Percentiles rank a stretch among this genome's conserved stretches.
These are phyloP conservation scores for Donacobius atricapilla DNA, from an alignment of 2,113 vertebrate genomes.

Conservation along the genomic window DNA sequence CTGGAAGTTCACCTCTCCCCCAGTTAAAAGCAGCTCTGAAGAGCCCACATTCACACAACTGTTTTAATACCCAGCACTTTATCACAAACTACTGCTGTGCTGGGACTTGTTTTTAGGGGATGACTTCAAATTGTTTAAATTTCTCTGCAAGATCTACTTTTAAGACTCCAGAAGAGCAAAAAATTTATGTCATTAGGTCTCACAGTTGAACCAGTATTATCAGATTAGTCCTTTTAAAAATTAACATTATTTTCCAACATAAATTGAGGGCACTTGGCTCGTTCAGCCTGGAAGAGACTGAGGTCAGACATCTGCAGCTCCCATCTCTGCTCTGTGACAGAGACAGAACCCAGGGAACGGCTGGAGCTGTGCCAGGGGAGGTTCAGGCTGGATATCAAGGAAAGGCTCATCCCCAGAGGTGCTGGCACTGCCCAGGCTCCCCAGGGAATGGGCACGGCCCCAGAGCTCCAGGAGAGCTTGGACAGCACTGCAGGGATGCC, in stretches of 20 bases:
- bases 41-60: background rate
- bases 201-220: background rate
- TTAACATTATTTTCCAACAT: background rate
- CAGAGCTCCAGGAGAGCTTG: background rate
- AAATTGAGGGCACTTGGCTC: background rate
- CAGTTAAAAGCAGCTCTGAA: background rate
- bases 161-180: background rate
- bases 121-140: background rate
- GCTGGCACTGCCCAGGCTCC: background rate
- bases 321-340: background rate
- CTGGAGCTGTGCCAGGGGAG: background rate
- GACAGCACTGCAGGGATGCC: background rate
- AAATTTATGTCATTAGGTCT: background rate
- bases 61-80: background rate
- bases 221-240: background rate
- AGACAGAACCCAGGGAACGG: background rate
- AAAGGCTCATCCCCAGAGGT: background rate
- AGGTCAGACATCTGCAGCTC: background rate
- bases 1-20: background rate
- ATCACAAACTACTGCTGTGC: background rate
- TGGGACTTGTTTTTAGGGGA: background rate
- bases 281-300: background rate
- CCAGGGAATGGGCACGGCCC: background rate
- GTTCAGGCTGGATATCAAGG: rapidly evolving
- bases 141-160: background rate